These are phyloP conservation scores for Drosophila ercepeae DNA, from an alignment of 1,140 invertebrate species.

Conservation along the genomic window DNA sequence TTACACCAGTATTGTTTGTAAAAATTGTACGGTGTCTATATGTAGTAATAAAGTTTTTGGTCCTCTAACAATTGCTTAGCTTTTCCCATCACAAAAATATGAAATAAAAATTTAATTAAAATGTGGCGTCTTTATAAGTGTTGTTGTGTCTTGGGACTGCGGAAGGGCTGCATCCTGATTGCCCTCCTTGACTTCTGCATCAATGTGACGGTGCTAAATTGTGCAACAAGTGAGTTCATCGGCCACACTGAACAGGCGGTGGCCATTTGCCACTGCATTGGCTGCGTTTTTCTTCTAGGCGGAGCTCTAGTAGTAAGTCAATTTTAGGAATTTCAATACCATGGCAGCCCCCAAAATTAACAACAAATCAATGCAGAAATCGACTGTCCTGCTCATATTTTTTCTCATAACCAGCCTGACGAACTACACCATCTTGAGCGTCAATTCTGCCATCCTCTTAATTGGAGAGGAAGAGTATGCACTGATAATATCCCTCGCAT, in stretches of 20 bases:
- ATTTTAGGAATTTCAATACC: background rate
- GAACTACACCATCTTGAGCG: constrained; percentile 19
- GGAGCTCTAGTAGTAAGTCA: constrained; percentile 54
- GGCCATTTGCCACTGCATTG: constrained; percentile 59
- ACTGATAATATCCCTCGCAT: background rate
- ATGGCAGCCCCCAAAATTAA: background rate
- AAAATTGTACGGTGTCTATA: constrained; percentile 1
- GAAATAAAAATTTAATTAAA: background rate
- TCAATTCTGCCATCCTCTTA: constrained; percentile 1
- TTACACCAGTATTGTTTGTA: background rate
- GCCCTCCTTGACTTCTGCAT: constrained; percentile 23
- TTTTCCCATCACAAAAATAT: constrained; percentile 35
- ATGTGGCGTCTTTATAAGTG: constrained; percentile 20
- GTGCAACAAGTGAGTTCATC: constrained; percentile 10
- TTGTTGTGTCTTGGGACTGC: constrained; percentile 43
- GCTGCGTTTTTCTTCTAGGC: constrained; percentile 42
- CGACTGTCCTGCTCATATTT: constrained; percentile 51
- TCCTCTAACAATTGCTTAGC: constrained; percentile 11
- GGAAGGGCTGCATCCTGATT: constrained; percentile 40
- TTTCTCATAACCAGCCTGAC: constrained; percentile 56
- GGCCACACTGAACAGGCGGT: constrained; percentile 44
- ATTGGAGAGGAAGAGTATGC: background rate
- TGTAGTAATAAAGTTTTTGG: constrained; percentile 9
- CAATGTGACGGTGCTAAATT: constrained; percentile 18
- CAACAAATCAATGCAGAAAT: constrained; percentile 17